Evolutionary conservation across 2,797 vertebrate species (phyloP).

Genomic region (Loriculus beryllinus): DNA sequence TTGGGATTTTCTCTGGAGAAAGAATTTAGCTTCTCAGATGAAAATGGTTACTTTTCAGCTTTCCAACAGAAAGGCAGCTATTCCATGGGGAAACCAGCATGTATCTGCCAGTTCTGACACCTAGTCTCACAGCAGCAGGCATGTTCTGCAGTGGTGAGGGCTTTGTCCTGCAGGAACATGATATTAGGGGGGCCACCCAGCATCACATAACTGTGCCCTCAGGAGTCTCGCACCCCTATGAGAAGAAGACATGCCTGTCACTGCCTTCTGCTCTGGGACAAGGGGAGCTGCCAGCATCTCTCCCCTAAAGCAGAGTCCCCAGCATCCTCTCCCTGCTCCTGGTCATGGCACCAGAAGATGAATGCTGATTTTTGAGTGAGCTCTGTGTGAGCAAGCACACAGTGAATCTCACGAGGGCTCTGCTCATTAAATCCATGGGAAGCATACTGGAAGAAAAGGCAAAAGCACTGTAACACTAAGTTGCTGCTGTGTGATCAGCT

Average conservation of each 20-base stretch:
- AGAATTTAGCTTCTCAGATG: background rate
- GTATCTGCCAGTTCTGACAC: background rate
- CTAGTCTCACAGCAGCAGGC: background rate
- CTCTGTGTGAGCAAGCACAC: background rate
- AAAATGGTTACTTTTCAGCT: background rate
- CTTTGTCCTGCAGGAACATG: background rate
- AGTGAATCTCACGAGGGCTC: background rate
- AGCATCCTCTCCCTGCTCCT: background rate
- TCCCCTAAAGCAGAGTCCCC: background rate
- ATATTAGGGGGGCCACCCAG: background rate
- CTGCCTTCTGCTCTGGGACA: background rate
- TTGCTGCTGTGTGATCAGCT: background rate
- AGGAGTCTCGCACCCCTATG: background rate
- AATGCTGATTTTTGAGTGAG: background rate
- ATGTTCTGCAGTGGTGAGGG: background rate
- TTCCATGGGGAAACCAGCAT: fast-evolving
- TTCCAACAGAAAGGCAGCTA: background rate
- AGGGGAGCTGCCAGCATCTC: background rate
- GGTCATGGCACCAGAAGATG: background rate
- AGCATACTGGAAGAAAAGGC: background rate
- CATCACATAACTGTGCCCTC: background rate
- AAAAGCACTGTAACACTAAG: background rate
- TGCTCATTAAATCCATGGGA: background rate
- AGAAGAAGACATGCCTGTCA: background rate
- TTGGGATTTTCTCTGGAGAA: background rate